These are phyloP conservation scores for Drosophila arizonae DNA, from an alignment of 1,140 invertebrate species.

Conservation along the genomic window DNA sequence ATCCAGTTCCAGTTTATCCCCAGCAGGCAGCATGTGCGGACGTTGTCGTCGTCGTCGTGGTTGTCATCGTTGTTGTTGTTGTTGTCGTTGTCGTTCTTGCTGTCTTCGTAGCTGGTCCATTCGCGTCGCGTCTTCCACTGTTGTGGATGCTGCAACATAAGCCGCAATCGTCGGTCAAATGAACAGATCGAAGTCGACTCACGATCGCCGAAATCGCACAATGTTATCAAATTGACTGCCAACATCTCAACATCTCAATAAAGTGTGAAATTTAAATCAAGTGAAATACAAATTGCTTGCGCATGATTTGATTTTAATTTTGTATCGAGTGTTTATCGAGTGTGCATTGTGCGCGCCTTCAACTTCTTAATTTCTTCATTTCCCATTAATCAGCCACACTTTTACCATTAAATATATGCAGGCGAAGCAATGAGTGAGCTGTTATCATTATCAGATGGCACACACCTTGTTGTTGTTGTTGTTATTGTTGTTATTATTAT, in stretches of 20 bases:
- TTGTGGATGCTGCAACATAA: slow-evolving; percentile 8
- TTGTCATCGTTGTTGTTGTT: slow-evolving; percentile 23
- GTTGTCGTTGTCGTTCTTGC: slow-evolving; percentile 15
- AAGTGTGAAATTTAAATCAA: no score
- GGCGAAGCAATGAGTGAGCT: slow-evolving; percentile 10
- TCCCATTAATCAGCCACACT: slow-evolving; percentile 20
- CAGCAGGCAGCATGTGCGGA: slow-evolving; percentile 82
- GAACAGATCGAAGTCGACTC: slow-evolving; percentile 3
- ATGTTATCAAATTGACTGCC: slow-evolving; percentile 13
- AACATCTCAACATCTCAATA: neutral
- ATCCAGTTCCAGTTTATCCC: slow-evolving; percentile 82
- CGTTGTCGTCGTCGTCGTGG: slow-evolving; percentile 66
- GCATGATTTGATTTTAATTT: neutral
- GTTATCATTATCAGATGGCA: slow-evolving; percentile 34
- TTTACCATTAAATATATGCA: slow-evolving; percentile 17
- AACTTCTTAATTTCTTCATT: slow-evolving; percentile 11
- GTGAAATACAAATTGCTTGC: neutral
- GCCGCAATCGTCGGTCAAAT: slow-evolving; percentile 4
- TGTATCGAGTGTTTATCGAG: slow-evolving; percentile 7
- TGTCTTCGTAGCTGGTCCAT: slow-evolving; percentile 15
- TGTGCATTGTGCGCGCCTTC: neutral
- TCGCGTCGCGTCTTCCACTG: slow-evolving; percentile 23
- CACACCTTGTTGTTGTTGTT: slow-evolving; percentile 33
- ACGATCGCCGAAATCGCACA: slow-evolving; percentile 14
- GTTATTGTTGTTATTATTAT: slow-evolving; percentile 6